A percentile compares a stretch with the other conserved stretches of the same genome.
Conservation (phyloP, 2,797 vertebrate genomes). For the Aeoliscus strigatus region DNA sequence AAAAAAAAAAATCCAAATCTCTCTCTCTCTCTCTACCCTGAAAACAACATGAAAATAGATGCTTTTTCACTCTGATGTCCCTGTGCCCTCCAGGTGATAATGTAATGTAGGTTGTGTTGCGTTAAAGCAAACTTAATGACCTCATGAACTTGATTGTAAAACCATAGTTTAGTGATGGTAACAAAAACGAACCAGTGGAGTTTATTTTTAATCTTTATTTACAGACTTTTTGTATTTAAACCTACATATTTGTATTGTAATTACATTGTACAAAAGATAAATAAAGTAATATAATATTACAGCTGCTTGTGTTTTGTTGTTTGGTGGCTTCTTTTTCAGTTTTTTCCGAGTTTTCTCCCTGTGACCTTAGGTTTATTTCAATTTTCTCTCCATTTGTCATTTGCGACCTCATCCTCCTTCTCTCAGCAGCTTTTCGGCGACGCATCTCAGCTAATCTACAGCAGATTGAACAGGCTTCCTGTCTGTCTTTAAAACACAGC, state of each 20-base stretch:
- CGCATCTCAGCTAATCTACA: no score
- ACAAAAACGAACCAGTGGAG: conserved; percentile 76
- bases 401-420: no score
- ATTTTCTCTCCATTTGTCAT: no score
- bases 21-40: conserved; percentile 3
- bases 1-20: conserved; percentile 3
- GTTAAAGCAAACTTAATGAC: conserved; percentile 79
- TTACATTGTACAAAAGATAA: conserved; percentile 87
- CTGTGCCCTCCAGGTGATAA: conserved; percentile 59
- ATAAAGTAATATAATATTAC: conserved; percentile 85
- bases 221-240: conserved; percentile 86
- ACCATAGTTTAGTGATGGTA: conserved; percentile 79
- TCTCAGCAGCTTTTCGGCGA: neutral
- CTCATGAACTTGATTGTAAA: conserved; percentile 85
- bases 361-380: no score
- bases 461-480: no score
- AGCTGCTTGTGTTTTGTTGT: conserved; percentile 24
- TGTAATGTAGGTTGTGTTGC: conserved; percentile 67
- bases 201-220: conserved; percentile 88
- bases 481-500: neutral
- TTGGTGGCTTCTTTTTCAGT: conserved; percentile 7
- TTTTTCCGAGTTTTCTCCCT: neutral
- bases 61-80: conserved; percentile 50
- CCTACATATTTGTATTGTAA: conserved; percentile 87
- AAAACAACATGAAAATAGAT: conserved; percentile 33